These are phyloP conservation scores for Andrena bicolor DNA, from an alignment of 2,888 invertebrate species.

Conservation along the genomic window DNA sequence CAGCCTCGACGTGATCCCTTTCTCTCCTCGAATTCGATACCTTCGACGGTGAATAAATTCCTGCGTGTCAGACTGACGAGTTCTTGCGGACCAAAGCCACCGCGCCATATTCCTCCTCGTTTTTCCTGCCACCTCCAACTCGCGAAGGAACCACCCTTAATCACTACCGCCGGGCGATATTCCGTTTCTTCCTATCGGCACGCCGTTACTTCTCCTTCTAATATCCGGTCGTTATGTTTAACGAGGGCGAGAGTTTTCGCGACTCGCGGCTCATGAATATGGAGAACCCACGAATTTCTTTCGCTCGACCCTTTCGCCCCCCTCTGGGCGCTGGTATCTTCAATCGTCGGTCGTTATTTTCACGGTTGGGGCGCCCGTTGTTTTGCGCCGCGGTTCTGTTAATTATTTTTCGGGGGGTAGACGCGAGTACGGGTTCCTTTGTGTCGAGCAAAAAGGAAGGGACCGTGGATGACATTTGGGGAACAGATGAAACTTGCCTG, in stretches of 20 bases:
- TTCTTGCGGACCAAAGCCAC: neutral
- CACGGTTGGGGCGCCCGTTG: neutral
- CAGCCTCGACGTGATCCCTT: too few relatives aligned
- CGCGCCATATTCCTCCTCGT: constrained; percentile 9
- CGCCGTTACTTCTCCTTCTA: constrained; percentile 35
- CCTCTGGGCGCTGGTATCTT: neutral
- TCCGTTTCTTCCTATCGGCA: constrained; percentile 38
- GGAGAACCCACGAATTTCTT: constrained; percentile 40
- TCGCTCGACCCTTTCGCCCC: neutral
- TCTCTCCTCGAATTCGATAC: too few relatives aligned
- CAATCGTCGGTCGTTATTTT: constrained; percentile 42
- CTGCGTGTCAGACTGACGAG: neutral
- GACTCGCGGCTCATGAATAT: constrained; percentile 53
- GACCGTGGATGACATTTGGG: neutral
- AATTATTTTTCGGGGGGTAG: constrained; percentile 25
- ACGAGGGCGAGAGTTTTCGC: constrained; percentile 49
- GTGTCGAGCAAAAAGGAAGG: neutral
- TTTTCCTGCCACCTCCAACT: neutral
- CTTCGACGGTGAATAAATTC: neutral
- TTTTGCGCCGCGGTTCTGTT: neutral
- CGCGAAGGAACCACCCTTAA: constrained; percentile 8
- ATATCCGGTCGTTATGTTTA: constrained; percentile 53
- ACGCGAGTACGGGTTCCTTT: neutral
- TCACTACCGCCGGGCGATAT: constrained; percentile 30
- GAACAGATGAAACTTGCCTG: too few relatives aligned